Evolutionary conservation across 2,113 vertebrate species (phyloP), one percentile per base, ranked within the genome.

Genomic region (Calidris pugnax): DNA sequence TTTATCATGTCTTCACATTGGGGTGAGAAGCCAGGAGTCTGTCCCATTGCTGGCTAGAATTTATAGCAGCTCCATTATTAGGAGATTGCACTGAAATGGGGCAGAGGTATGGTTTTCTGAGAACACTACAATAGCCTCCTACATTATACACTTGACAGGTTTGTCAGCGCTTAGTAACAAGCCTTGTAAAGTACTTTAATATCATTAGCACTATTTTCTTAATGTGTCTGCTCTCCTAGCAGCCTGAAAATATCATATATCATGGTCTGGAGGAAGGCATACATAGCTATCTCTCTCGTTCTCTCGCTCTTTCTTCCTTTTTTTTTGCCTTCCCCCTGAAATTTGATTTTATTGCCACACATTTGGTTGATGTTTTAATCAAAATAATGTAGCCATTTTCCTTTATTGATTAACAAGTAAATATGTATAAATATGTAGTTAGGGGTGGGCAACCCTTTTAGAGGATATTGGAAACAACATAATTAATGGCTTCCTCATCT

Each of bases 151-250:
- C 98, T 98, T 99, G 99, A 99, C 99, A 99, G 98, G 98, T 99
- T 99, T 99, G 98, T 99, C 99, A 99, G 99, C 98, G 97, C 98
- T 98, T 98, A 98, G 98, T 98, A 98, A 98, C 98, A 98, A 99
- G 98, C 98, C 99, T 98, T 98, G 98, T 98, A 98, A 99, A 99
- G 99, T 98, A 99, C 98, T 99, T 98, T 98, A 99, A 99, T 99
- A 99, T 99, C 99, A 99, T 99, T 99, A 99, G 99, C 99, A 99
- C 98, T 99, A 99, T 99, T 99, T 99, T 99, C 98, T 98, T 99
- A 99, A 99, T 99, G 99, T 98, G 99, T 99, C 98, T 98, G 97
- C 98, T 98, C 98, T 98, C 98, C 98, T 98, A 96, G 85, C 96
- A 98, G 98, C 97, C 97, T 97, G 97, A 97, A 98, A 98, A 98